Percentiles rank a stretch among this genome's conserved stretches.
Conservation (phyloP, 1,140 invertebrate genomes). For the Aphelinus atriplicis region DNA sequence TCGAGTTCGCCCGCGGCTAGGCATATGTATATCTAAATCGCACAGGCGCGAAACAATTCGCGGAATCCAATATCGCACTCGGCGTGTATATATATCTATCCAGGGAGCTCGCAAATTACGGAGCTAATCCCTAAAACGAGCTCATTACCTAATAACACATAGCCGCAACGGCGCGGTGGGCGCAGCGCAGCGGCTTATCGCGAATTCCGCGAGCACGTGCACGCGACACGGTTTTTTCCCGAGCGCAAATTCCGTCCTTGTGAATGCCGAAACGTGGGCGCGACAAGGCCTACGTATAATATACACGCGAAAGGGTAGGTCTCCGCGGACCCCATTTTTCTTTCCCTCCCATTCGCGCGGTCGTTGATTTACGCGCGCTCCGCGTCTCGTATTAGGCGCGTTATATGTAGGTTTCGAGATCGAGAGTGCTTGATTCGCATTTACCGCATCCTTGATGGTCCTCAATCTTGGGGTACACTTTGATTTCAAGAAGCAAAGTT, state of each 20-base stretch:
- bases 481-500: background rate
- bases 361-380: slow-evolving; percentile 1
- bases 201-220: background rate
- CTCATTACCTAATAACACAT: no score
- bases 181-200: no score
- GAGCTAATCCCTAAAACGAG: no score
- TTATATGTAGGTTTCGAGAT: slow-evolving; percentile 8
- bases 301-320: slow-evolving; percentile 18
- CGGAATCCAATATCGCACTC: no score
- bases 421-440: no score
- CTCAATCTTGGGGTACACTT: background rate
- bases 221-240: background rate
- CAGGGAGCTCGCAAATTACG: no score
- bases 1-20: no score
- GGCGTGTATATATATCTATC: no score
- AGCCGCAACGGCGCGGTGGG: no score
- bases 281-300: background rate
- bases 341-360: background rate
- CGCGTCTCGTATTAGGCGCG: slow-evolving; percentile 1
- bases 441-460: no score
- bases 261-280: slow-evolving; percentile 24
- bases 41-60: no score
- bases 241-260: slow-evolving; percentile 27
- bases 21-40: no score
- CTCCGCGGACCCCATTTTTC: background rate